Evolutionary conservation across 2,113 vertebrate genomes (phyloP).

Genomic region (Pseudorhombus dupliciocellatus): DNA sequence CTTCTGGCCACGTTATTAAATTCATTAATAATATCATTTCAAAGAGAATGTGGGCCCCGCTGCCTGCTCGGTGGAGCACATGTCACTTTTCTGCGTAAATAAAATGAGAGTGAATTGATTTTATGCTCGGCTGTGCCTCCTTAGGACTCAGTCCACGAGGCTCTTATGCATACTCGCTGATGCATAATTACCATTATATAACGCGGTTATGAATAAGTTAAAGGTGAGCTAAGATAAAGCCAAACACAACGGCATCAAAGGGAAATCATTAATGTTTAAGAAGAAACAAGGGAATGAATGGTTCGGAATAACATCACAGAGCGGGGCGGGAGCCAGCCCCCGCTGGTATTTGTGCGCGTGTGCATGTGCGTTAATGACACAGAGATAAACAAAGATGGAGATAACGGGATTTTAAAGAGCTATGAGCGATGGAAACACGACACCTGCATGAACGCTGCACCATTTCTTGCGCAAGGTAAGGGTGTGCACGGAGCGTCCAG

Average conservation of each 20-base stretch:
- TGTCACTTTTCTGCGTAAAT: conserved; percentile 47
- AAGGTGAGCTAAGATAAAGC: conserved; percentile 71
- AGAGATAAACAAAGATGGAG: not conserved
- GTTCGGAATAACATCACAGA: conserved; percentile 48
- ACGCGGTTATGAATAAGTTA: conserved; percentile 72
- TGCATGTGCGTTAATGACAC: conserved; percentile 8
- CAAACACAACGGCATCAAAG: conserved; percentile 61
- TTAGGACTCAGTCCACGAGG: conserved; percentile 17
- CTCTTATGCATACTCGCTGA: conserved; percentile 36
- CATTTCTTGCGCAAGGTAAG: no score
- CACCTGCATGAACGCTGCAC: no score
- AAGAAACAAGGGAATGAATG: conserved; percentile 58
- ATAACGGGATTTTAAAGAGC: no score
- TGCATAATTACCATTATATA: conserved; percentile 58
- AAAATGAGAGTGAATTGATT: conserved; percentile 53
- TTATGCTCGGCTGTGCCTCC: conserved; percentile 56
- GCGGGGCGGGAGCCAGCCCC: not conserved
- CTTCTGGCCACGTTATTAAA: conserved; percentile 17
- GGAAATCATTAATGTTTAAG: conserved; percentile 72
- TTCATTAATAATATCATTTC: no score
- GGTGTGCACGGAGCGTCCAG: no score
- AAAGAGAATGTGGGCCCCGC: conserved; percentile 25
- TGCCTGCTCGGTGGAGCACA: conserved; percentile 40
- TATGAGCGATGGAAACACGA: no score
- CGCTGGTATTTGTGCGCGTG: conserved; percentile 7